Base-by-base conservation (phyloP, 2,797 vertebrate species). In the Ibycter americanus region DNA sequence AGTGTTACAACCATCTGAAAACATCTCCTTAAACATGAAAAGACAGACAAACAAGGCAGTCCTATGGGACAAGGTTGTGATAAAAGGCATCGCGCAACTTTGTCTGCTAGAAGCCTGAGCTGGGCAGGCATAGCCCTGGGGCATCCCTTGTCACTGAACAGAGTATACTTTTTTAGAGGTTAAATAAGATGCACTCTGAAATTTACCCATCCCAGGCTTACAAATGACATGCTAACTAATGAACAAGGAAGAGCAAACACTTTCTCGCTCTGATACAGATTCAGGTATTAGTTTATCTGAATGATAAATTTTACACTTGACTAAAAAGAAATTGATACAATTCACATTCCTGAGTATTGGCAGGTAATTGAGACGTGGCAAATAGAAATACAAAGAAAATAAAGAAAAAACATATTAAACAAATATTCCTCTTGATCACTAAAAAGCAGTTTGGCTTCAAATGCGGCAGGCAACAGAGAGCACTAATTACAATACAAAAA, bases 181-280 rank as follows among this genome's bases (percentile, higher is more conserved):
- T 88, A 95, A 93, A 68, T 78, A 84, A 87, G 77, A 72, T 38
- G 58, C 47, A 56, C 65, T 92, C 80, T 90, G 83, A 95, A 96
- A 96, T 92, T 90, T 93, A 95, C 73, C 84, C 66, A 95, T 83
- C 87, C 51, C 90, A 74, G 32, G 11, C 89, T 96, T 83, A 95
- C 74, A 84, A 74, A 94, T 76, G 25, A 93, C 97, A 97, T 89
- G 62, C 38, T 97, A 97, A 96, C 91, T 97, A 97, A 91, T 84
- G 81, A 96, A 77, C 91, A 96, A 93, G 77, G 87, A 95, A 95
- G 67, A 96, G 73, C 49, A 94, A 95, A 88, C 27, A 38, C 11
- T 61, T 93, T 21, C 54, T 46, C 4, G 6, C 4, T 54, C 38
- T 58, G 40, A 78, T 91, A 78, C 52, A 15, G 47, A 67, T 27